Base-by-base conservation (phyloP, 1,140 invertebrate genomes). In the Reticulitermes speratus region DNA sequence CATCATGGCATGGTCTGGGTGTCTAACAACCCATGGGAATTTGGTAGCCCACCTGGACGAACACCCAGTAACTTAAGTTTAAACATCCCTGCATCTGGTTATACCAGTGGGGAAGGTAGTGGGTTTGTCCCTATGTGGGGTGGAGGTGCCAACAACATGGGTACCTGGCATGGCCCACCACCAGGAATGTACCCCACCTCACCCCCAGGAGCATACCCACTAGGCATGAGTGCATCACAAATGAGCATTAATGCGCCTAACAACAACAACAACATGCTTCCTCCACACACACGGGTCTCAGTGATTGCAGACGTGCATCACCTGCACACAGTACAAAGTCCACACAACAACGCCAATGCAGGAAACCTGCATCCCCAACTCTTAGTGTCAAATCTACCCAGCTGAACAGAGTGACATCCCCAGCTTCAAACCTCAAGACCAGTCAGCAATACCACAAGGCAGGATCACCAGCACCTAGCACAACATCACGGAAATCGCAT, bases 271-370 rank as follows among this genome's bases (percentile, higher is more conserved):
- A 84, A 84, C 48, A 30, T 52, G 32, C 25, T 25, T 75, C 25
- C 65, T 75, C 65, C 25, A n/a, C 5, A 75, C n/a, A 9, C 32
- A 44, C n/a, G 93, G 93, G 75, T 19, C 44, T 25, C 25, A 32
- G 9, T 75, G 23, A 85, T 12, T 55, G 25, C 45, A 44, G 94
- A 86, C 93, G 94, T 1, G 91, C 92, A 0, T 96, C 95, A 0
- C 95, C 95, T 0, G 94, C 95, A 0, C 92, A 94, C 44, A 96
- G 95, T 87, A 89, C 94, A 11, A 93, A 94, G 87, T 95, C 95
- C 0, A 81, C 48, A 86, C 86, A 87, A 86, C 86, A 83, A 55
- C n/a, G 45, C 75, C 65, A 69, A 30, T 3, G 82, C 25, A 45
- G 44, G 44, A 38, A 94, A 86, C 93, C 94, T 1, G 91, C 92